A percentile compares a stretch with the other conserved stretches of the same genome.
Evolutionary conservation across 2,888 invertebrate genomes (phyloP).

Genomic region (Dryobotodes eremita): DNA sequence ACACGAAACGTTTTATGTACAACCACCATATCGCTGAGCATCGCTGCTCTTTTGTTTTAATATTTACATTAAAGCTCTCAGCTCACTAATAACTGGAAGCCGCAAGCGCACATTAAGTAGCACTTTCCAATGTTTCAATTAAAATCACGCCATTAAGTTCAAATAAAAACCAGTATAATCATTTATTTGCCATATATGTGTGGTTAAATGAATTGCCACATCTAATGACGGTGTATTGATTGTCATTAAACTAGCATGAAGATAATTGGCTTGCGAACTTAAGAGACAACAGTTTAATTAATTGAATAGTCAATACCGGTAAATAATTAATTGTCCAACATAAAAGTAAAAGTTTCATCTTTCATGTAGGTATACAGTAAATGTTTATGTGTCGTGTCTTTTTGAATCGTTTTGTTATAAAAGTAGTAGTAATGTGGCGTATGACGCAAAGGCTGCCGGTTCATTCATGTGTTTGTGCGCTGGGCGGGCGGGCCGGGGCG

Average conservation of each 20-base stretch:
- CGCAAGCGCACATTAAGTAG: conserved; percentile 15
- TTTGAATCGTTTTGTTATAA: conserved; percentile 31
- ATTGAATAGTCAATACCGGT: not conserved
- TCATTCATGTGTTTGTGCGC: conserved; percentile 74
- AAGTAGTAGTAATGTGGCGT: conserved; percentile 51
- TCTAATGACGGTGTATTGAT: conserved; percentile 3
- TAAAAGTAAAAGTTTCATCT: not conserved
- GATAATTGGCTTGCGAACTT: conserved; percentile 12
- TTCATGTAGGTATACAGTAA: not conserved
- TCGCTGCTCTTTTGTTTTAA: conserved; percentile 22
- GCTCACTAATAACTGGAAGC: conserved; percentile 25
- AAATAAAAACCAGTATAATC: conserved; percentile 32
- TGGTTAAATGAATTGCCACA: conserved; percentile 7
- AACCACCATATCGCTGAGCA: not conserved
- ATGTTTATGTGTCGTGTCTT: conserved; percentile 2
- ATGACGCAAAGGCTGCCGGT: conserved; percentile 67
- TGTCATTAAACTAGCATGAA: conserved; percentile 9
- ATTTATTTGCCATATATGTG: conserved; percentile 37
- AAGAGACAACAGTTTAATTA: not conserved
- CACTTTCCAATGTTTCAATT: conserved; percentile 49
- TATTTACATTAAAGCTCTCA: conserved; percentile 4
- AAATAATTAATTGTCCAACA: not conserved
- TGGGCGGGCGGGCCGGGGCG: conserved; percentile 63
- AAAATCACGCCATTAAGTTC: conserved; percentile 43
- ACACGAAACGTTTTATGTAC: not conserved